Base-by-base conservation (phyloP, 2,888 invertebrate genomes). In the Hesperia comma region DNA sequence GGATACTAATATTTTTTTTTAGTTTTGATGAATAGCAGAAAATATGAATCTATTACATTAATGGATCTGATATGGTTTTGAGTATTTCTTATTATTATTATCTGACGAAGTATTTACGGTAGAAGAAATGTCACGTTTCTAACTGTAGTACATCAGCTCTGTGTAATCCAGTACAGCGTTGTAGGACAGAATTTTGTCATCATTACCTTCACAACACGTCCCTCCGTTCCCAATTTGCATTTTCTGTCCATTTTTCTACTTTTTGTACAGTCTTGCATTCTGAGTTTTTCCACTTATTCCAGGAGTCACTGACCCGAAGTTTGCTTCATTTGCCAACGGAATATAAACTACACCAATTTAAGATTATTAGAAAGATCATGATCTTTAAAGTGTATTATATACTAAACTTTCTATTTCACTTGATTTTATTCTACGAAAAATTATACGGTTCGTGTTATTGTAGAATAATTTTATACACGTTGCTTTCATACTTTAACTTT, bases 241-340 rank as follows among this genome's bases (percentile, higher is more conserved):
- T 56, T 56, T 56, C 56, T 15, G 40, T 14, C 14, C 51, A 51
- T 51, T 51, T 21, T 51, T 51, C 21, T 51, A 12, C 21, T 56
- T 37, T 40, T 56, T 56, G 14, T 56, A 56, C 19, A 40, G 37
- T 56, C 21, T 41, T 32, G n/a, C 37, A 56, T 40, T 56, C 56
- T 40, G 17, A 37, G 17, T 21, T 40, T 37, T 56, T 56, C 17
- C 37, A 56, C 56, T 56, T 21, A 51, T 21, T 6, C 19, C 4
- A 3, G 19, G 19, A 19, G 56, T 56, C 55, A 56, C 21, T 40
- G 40, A 40, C 56, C 56, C 56, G 10, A 15, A 51, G 14, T n/a
- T 55, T 12, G 32, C 12, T 17, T 37, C 17, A 55, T 55, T 55
- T 55, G 6, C 17, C 10, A 17, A 10, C 17, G 10, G 37, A 55